Evolutionary conservation across 2,113 vertebrate species (phyloP).

Genomic region (Prolemur simus): DNA sequence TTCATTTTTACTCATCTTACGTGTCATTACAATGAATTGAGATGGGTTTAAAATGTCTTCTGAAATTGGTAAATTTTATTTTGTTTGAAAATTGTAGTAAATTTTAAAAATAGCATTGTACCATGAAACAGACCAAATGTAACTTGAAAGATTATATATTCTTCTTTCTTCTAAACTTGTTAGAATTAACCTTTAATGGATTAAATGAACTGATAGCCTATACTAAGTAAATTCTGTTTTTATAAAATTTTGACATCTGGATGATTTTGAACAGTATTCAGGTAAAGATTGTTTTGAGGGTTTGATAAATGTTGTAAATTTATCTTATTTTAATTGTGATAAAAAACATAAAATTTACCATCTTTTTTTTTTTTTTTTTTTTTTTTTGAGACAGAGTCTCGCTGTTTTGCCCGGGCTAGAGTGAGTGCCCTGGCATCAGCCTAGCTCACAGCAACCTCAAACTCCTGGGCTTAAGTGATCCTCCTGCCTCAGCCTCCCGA

Average conservation of each 20-base stretch:
- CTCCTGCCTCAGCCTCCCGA: too few relatives aligned
- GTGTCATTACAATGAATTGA: not conserved
- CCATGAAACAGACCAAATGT: not conserved
- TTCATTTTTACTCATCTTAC: not conserved
- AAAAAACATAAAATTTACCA: not conserved
- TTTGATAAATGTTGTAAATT: not conserved
- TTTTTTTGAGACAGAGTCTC: too few relatives aligned
- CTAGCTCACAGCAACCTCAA: too few relatives aligned
- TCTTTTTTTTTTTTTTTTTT: too few relatives aligned
- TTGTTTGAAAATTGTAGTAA: not conserved
- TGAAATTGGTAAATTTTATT: constrained; percentile 11
- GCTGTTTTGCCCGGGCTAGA: too few relatives aligned
- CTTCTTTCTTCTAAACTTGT: constrained; percentile 35
- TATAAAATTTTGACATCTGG: constrained; percentile 20
- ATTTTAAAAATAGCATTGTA: not conserved
- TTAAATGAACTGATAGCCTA: not conserved
- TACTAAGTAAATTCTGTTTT: constrained; percentile 32
- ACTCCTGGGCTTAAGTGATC: too few relatives aligned
- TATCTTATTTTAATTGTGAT: not conserved
- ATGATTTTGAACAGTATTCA: constrained; percentile 13
- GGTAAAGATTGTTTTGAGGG: not conserved
- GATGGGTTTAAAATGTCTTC: not conserved
- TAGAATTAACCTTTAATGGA: constrained; percentile 14
- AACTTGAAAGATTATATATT: not conserved
- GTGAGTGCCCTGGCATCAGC: too few relatives aligned